Evolutionary conservation across 2,888 invertebrate genomes (phyloP), one percentile per base, ranked within the genome.

Genomic region (Hermaeophaga mercurialis): DNA sequence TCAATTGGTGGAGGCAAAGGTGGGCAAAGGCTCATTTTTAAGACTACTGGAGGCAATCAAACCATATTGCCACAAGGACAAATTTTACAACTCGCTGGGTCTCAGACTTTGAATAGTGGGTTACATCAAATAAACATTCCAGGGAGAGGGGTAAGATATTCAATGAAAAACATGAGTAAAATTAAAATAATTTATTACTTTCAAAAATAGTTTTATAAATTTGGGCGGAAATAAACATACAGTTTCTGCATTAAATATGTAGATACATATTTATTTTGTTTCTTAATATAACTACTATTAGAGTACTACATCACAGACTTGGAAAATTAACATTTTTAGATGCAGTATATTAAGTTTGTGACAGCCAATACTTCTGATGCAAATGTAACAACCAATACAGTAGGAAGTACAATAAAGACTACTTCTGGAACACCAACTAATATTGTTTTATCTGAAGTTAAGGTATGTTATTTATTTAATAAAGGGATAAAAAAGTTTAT

Each of bases 111-210:
- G 80, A 66, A 83, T 33, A 61, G 70, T 6, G 76, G 76, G 24
- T 76, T 88, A n/a, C 87, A 88, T 75, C 87, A 87, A 70, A 85
- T 89, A 58, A 87, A 87, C 74, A 84, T 87, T 58, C 87, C 87
- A 1, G 86, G 87, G 9, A 85, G 86, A 78, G 87, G 87, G 64
- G 86, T 86, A 78, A 79, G 62, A 54, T 41, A 9, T 9, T 44
- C n/a, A 14, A 44, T n/a, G 9, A 5, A 12, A 6, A 33, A 6
- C 3, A 33, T 11, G n/a, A n/a, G n/a, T n/a, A n/a, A 33, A 4
- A 9, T 34, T 2, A 14, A 47, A 48, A 12, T 15, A 36, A 49
- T 14, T 5, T 22, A 3, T 5, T 22, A 22, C 6, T 22, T 5
- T 22, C 6, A 22, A 22, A 22, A 22, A 22, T 5, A 5, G 22